Conservation (phyloP, 64 coral and sea anemone genomes). For the Anthopleura sola region DNA sequence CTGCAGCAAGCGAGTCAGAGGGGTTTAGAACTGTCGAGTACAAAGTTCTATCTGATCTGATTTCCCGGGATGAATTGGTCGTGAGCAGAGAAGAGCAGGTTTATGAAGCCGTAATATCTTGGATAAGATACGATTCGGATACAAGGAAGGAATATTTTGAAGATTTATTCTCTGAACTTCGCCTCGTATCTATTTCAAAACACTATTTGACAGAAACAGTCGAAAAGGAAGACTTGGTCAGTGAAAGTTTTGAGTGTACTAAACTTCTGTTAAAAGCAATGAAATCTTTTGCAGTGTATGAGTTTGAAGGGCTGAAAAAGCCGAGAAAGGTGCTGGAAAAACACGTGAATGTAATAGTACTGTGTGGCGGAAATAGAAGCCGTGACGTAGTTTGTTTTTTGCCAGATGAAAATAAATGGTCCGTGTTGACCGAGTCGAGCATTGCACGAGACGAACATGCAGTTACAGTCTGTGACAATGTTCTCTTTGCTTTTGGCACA, state of each 20-base stretch:
- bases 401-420: conserved; percentile 43
- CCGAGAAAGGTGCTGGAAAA: conserved; percentile 32
- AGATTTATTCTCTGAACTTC: conserved; percentile 40
- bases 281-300: conserved; percentile 42
- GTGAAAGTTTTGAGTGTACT: conserved; percentile 44
- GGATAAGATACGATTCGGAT: conserved; percentile 40
- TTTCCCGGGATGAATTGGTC: conserved; percentile 52
- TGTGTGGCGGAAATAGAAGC: conserved; percentile 50
- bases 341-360: conserved; percentile 34
- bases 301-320: conserved; percentile 15
- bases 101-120: conserved; percentile 49
- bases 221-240: conserved; percentile 44
- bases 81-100: conserved; percentile 49
- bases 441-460: conserved; percentile 48
- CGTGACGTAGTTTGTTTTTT: conserved; percentile 42
- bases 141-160: conserved; percentile 37
- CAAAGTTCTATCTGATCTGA: conserved; percentile 33
- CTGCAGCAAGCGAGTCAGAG: conserved; percentile 45
- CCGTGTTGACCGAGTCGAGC: conserved; percentile 22
- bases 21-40: conserved; percentile 39
- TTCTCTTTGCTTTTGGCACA: conserved; percentile 49
- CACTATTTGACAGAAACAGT: conserved; percentile 36
- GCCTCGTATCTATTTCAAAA: conserved; percentile 37
- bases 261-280: conserved; percentile 42
- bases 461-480: conserved; percentile 42